Base-by-base conservation (phyloP, 2,797 vertebrate species). In the Smutsia temminckii region DNA sequence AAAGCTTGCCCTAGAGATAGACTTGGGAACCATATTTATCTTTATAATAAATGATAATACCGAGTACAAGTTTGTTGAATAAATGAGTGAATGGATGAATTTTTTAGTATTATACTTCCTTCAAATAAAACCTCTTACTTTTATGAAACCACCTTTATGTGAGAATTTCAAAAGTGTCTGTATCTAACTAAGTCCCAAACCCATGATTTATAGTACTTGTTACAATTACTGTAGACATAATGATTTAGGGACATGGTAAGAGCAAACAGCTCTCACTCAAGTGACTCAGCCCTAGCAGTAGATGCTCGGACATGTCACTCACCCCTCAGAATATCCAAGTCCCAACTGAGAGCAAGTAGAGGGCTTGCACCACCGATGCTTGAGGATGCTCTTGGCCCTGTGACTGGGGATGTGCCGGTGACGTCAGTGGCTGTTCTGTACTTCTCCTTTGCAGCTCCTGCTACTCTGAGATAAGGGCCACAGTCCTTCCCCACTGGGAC, bases 401-500 rank as follows among this genome's bases (percentile, higher is more conserved):
- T 14, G 57, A 40, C 32, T 0, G 59, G 6, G 59, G 34, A 51
- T 55, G 69, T 34, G 34, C 29, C 17, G 85, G 66, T 80, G 66
- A 63, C 2, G 3, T 4, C 1, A 37, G 71, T 34, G 1, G 49
- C 79, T 0, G n/a, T n/a, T 53, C 66, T 61, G 12, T 17, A 2
- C 55, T 66, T 29, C 68, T 68, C 68, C 75, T 77, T 69, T 6
- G 0, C 32, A n/a, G 34, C 80, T 93, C 94, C 90, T 88, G 80
- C 93, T 74, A 63, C 64, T 84, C 69, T 49, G 80, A 90, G 89
- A 63, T 86, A 77, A 94, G 89, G 92, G 81, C 96, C 87, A 68
- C 0, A 7, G 59, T 71, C 90, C 93, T 83, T 72, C 75, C 93
- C 93, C 37, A 79, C 92, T 69, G 91, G 69, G 94, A 88, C 94